Base-by-base conservation (phyloP, 2,888 invertebrate species). In the Esperia sulphurella region DNA sequence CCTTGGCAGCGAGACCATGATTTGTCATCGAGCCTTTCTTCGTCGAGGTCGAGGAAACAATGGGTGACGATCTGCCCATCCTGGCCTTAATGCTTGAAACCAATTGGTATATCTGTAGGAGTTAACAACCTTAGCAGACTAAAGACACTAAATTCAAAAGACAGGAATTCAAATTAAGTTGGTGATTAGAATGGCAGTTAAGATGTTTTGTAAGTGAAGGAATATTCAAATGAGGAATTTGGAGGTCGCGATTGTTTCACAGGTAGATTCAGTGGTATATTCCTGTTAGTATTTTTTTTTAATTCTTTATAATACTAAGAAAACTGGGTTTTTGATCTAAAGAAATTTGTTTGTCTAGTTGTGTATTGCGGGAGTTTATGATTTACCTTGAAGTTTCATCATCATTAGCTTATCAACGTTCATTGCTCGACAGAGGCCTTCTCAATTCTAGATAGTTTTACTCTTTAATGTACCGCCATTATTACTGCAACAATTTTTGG, bases 191-290 rank as follows among this genome's bases (percentile, higher is more conserved):
- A 21, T 31, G 62, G 57, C 54, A 41, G 57, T 71, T 79, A 60
- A 4, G 65, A 30, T 62, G 49, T 72, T 75, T 59, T 53, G 46
- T 45, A 41, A 45, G 47, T 52, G 48, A 33, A 39, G 12, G 29
- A 12, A 10, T 75, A 84, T 83, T 83, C 83, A 81, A 85, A 85
- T 86, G 85, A 70, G 81, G 82, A 81, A 83, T 88, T 88, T 86
- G 86, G 85, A 86, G 86, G 87, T 80, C 87, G 68, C 69, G 67
- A 76, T 77, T 78, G 79, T 79, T 72, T 69, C 71, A 56, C 63
- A 28, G 33, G 45, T 41, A 29, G 40, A 48, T 45, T 46, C 14
- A 31, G 4, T 12, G 48, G 51, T 29, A 30, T 45, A 42, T 45
- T 51, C 47, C 14, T 33, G 46, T 12, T 50, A 38, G 0, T 10